Evolutionary conservation across 2,797 vertebrate species (phyloP), one percentile per base, ranked within the genome.

Genomic region (Tangara arthus): DNA sequence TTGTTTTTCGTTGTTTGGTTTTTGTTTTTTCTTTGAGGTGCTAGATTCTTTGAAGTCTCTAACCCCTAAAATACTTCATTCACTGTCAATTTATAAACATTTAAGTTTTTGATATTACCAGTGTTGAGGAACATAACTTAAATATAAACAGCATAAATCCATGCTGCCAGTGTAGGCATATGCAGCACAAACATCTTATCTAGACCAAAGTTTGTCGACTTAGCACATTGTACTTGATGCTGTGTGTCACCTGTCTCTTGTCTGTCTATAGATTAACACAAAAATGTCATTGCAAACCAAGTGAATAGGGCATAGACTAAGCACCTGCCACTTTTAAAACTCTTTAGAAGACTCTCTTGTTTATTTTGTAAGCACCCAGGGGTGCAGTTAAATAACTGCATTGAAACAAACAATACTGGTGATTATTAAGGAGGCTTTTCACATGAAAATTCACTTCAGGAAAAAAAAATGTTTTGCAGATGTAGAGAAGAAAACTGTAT

Each of bases 291-390:
- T 96, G 97, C 95, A 96, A 97, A 95, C 96, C 94, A 94, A 98
- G 98, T 98, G 98, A 99, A 98, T 98, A 97, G 97, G 97, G 97
- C 97, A 96, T 98, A 98, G 98, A 98, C 98, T 98, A 97, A 98
- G 98, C 99, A 99, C 99, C 99, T 99, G 99, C 98, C 98, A 98
- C 98, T 99, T 98, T 98, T 97, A 98, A 98, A 98, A 97, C 94
- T 97, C 97, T 96, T 98, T 98, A 98, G 94, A 98, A 98, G 97
- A 97, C 98, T 97, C 98, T 97, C 98, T 98, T 99, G 98, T 98
- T 98, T 98, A 98, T 98, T 98, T 98, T 98, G 97, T 96, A 97
- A 98, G 98, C 97, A 96, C 98, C 97, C 97, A 96, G 97, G 98
- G 98, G 97, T 98, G 98, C 97, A 98, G 98, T 98, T 98, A 98